Conservation (phyloP, 2,888 invertebrate species). For the Taphrorychus bicolor region DNA sequence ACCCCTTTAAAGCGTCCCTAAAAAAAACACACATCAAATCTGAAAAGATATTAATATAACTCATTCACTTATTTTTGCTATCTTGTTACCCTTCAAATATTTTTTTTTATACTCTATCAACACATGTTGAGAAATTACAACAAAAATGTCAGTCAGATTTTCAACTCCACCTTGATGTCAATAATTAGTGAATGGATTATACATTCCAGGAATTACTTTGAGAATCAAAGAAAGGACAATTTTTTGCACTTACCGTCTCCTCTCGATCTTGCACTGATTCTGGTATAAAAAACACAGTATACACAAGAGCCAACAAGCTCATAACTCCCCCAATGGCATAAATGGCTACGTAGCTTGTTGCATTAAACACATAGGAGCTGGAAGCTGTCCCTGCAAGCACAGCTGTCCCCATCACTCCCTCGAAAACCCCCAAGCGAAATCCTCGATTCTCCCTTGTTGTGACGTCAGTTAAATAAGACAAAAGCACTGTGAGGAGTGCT, state of each 20-base stretch:
- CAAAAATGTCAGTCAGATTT: too few species aligned
- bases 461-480: constrained; percentile 68
- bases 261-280: constrained; percentile 41
- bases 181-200: too few species aligned
- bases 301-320: constrained; percentile 29
- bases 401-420: constrained; percentile 40
- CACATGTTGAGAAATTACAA: too few species aligned
- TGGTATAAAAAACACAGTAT: constrained; percentile 40
- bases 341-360: constrained; percentile 42
- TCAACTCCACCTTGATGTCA: too few species aligned
- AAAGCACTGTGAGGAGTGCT: constrained; percentile 65
- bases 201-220: too few species aligned
- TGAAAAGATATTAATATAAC: neutral
- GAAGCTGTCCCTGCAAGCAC: constrained; percentile 38
- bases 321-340: constrained; percentile 33
- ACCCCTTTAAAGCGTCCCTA: constrained; percentile 43
- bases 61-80: too few species aligned
- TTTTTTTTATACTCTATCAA: too few species aligned
- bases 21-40: constrained; percentile 2
- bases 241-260: constrained; percentile 22
- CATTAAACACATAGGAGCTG: constrained; percentile 44
- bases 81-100: too few species aligned
- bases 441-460: constrained; percentile 68
- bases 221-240: too few species aligned
- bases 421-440: constrained; percentile 53